Conservation (phyloP, 2,888 invertebrate species). For the Theristus sp. region DNA sequence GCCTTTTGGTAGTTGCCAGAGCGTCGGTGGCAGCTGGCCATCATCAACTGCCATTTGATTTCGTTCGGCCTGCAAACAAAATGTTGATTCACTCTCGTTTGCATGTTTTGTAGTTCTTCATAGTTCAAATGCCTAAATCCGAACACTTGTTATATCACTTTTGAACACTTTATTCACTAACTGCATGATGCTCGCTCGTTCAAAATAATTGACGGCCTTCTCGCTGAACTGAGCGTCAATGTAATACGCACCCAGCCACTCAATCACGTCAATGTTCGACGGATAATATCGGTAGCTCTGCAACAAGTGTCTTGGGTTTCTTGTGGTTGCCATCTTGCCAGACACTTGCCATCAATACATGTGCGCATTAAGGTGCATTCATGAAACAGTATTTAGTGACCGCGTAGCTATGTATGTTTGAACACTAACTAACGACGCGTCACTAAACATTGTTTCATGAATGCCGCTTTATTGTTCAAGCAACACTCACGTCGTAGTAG, state of each 20-base stretch:
- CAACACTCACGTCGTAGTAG: slow-evolving; percentile 48
- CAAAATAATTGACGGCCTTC: slow-evolving; percentile 62
- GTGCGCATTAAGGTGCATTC: not conserved
- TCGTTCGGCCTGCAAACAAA: slow-evolving; percentile 44
- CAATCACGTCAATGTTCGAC: slow-evolving; percentile 54
- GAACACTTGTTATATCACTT: too few relatives aligned
- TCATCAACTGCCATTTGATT: slow-evolving; percentile 64
- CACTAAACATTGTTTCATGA: too few relatives aligned
- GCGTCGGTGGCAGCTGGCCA: slow-evolving; percentile 62
- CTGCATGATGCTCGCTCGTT: slow-evolving; percentile 54
- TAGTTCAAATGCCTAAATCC: too few relatives aligned
- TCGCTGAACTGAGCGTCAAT: slow-evolving; percentile 71
- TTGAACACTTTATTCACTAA: too few relatives aligned
- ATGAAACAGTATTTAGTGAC: not conserved
- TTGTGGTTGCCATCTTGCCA: too few relatives aligned
- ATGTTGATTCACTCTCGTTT: not conserved
- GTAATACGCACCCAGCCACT: slow-evolving; percentile 72
- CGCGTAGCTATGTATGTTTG: not conserved
- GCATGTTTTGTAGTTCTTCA: too few relatives aligned
- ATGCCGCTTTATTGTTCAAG: too few relatives aligned
- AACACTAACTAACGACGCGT: too few relatives aligned
- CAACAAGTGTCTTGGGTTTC: not conserved
- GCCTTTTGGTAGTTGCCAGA: slow-evolving; percentile 68
- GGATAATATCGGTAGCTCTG: slow-evolving; percentile 52
- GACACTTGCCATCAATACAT: not conserved